Base-by-base conservation (phyloP, 2,113 vertebrate genomes). In the Scolopax mira region DNA sequence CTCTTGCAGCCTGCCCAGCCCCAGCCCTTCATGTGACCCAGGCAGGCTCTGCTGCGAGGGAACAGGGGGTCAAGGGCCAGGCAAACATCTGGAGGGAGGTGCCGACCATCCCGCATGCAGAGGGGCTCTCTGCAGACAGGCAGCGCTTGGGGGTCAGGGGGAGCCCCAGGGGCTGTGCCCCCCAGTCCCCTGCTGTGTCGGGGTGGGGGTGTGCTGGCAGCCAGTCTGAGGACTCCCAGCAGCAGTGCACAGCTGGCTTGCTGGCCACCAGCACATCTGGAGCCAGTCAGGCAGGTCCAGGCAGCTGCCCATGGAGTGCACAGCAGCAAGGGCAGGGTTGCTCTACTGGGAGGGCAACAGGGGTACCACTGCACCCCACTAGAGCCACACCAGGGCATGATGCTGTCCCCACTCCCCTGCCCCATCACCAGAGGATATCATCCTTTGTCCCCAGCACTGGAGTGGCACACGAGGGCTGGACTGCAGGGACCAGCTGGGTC, bases 41-140 rank as follows among this genome's bases (percentile, higher is more conserved):
- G 95, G 93, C 89, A 90, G 85, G 82, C 88, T 71, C 87, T 78
- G 85, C 94, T 88, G 88, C 1, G 4, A 83, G 46, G 42, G 91
- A 96, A 97, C 89, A 33, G 71, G 84, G 67, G 96, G 88, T 93
- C 91, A 94, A 60, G 75, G 95, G 93, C 77, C 93, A 48, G 1
- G 3, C 23, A 10, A 88, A 93, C 93, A 96, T 89, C 93, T 97
- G 95, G 74, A 94, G 87, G 70, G 87, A 66, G 81, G 81, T 1
- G 33, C 62, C 48, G 74, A 44, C 85, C 55, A 1, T 52, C 55
- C 39, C 4, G 1, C 55, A 17, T 12, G 4, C n/a, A 28, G 39
- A 51, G 18, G 72, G 41, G 44, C 41, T 91, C 41, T 52, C 42
- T 7, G 0, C 3, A 3, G 85, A 33, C 51, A 37, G 74, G 85